A percentile compares a stretch with the other conserved stretches of the same genome.
These are phyloP conservation scores for Sebastes kiyomatsui DNA, from an alignment of 2,797 vertebrate species.

Conservation along the genomic window DNA sequence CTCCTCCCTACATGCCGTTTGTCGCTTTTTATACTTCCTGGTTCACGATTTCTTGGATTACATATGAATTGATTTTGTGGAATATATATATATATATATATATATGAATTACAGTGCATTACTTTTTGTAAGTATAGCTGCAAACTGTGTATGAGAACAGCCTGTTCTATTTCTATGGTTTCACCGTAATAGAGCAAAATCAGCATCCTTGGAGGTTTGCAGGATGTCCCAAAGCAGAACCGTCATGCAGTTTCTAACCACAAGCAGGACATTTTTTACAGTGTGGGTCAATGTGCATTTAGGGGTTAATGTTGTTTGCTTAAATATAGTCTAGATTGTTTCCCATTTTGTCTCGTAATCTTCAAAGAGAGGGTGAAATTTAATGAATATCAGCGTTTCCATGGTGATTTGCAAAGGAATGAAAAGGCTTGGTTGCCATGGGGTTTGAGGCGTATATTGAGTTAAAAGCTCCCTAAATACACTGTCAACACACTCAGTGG, in stretches of 20 bases:
- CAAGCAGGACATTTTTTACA: background rate
- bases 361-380: conserved; percentile 57
- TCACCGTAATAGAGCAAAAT: background rate
- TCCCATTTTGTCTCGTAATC: conserved; percentile 53
- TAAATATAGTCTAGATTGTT: conserved; percentile 7
- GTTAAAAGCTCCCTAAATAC: conserved; percentile 77
- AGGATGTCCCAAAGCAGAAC: background rate
- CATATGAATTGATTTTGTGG: too few relatives aligned
- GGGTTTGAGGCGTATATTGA: conserved; percentile 65
- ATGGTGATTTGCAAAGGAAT: conserved; percentile 64
- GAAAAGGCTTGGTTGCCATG: conserved; percentile 62
- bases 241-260: background rate
- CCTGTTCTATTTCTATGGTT: background rate
- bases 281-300: background rate
- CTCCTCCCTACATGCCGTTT: too few relatives aligned
- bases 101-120: too few relatives aligned
- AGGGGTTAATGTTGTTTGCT: conserved; percentile 18
- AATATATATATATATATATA: too few relatives aligned
- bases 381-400: conserved; percentile 67
- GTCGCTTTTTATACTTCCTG: too few relatives aligned
- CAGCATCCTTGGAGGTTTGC: background rate
- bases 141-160: too few relatives aligned
- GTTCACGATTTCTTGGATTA: too few relatives aligned
- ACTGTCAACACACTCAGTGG: conserved; percentile 61
- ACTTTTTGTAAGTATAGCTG: too few relatives aligned